Percentiles rank a stretch among this genome's conserved stretches.
Conservation (phyloP, 2,113 vertebrate genomes). For the Mirza zaza region DNA sequence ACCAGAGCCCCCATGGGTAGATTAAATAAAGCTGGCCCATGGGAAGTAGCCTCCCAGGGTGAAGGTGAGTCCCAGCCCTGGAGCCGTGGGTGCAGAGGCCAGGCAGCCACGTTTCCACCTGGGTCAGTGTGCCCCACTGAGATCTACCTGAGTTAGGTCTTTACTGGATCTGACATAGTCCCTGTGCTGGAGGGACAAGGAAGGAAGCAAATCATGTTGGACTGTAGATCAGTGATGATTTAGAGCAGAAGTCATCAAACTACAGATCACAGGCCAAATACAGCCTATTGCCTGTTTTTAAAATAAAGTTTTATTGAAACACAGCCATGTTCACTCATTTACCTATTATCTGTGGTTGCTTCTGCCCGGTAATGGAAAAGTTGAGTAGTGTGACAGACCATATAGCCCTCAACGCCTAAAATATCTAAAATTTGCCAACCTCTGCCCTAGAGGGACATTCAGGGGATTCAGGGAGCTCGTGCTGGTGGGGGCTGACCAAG, state of each 20-base stretch:
- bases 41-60: not conserved
- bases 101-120: accelerated
- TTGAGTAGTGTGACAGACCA: not conserved
- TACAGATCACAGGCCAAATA: not conserved
- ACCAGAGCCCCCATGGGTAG: not conserved
- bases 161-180: not conserved
- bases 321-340: not conserved
- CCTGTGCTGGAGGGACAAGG: not conserved
- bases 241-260: not conserved
- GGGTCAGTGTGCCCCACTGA: not conserved
- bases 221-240: not conserved
- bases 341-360: not conserved
- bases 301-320: not conserved
- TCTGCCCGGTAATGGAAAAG: not conserved
- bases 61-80: not conserved
- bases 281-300: not conserved
- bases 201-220: not conserved
- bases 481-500: not conserved
- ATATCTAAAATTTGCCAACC: not conserved
- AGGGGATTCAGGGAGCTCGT: not conserved
- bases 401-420: not conserved
- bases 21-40: not conserved
- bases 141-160: not conserved
- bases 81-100: not conserved
- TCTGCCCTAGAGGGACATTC: not conserved